These are phyloP conservation scores for Drosophila aff. DNA, from an alignment of 1,140 invertebrate species.

Conservation along the genomic window DNA sequence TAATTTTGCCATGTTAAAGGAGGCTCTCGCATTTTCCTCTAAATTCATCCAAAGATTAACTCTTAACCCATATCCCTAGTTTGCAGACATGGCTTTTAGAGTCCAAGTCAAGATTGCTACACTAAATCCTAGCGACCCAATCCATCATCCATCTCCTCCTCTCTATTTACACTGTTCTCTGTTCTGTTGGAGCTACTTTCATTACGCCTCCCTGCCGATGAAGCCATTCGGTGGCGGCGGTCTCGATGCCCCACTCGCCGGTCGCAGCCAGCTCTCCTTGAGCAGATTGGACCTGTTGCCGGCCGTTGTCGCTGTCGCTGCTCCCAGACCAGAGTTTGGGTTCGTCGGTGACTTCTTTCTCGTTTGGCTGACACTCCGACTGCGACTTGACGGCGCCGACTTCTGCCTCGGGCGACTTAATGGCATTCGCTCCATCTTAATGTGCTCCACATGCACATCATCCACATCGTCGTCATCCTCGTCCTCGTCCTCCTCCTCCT, in stretches of 20 bases:
- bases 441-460: slow-evolving; percentile 65
- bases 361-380: slow-evolving; percentile 65
- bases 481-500: slow-evolving; percentile 49
- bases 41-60: background rate
- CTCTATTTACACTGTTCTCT: slow-evolving; percentile 57
- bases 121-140: background rate
- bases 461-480: slow-evolving; percentile 60
- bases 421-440: slow-evolving; percentile 79
- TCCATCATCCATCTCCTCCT: background rate
- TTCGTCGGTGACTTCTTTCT: slow-evolving; percentile 51
- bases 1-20: background rate
- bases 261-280: slow-evolving; percentile 78
- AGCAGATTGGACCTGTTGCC: slow-evolving; percentile 63
- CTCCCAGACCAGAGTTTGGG: slow-evolving; percentile 15
- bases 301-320: slow-evolving; percentile 2
- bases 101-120: slow-evolving; percentile 48
- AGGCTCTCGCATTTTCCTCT: background rate
- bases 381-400: slow-evolving; percentile 31
- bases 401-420: slow-evolving; percentile 54
- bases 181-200: background rate
- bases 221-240: slow-evolving; percentile 80
- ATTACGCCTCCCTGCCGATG: slow-evolving; percentile 78
- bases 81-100: slow-evolving; percentile 15
- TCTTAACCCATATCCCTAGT: background rate
- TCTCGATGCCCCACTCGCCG: slow-evolving; percentile 40